These are phyloP conservation scores for Chymomyza amoena DNA, from an alignment of 2,888 invertebrate species.

Conservation along the genomic window DNA sequence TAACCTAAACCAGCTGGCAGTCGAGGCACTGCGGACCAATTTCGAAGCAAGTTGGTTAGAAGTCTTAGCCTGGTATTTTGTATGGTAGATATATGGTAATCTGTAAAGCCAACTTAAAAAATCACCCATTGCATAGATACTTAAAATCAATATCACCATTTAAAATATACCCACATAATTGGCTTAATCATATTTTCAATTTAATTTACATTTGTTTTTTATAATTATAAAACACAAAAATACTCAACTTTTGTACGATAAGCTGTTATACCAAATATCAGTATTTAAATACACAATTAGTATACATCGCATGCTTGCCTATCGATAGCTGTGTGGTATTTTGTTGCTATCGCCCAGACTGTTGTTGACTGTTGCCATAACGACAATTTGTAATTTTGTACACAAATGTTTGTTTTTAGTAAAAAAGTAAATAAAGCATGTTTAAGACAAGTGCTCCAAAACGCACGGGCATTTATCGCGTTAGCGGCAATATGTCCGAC, in stretches of 20 bases:
- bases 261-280: background rate
- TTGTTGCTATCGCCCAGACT: background rate
- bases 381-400: conserved; percentile 22
- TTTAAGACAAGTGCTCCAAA: conserved; percentile 45
- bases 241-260: background rate
- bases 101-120: too few species aligned
- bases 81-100: too few species aligned
- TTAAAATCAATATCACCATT: too few species aligned
- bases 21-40: too few species aligned
- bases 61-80: too few species aligned
- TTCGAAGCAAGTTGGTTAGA: too few species aligned
- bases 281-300: background rate
- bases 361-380: conserved; percentile 44
- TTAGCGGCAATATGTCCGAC: conserved; percentile 65
- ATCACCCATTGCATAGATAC: too few species aligned
- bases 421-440: conserved; percentile 37
- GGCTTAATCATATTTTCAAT: too few species aligned
- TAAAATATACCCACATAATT: too few species aligned
- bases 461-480: conserved; percentile 74
- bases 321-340: background rate
- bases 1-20: too few species aligned
- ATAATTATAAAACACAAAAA: too few species aligned
- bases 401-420: conserved; percentile 11
- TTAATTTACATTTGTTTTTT: too few species aligned
- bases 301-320: background rate